Percentiles rank a stretch among this genome's conserved stretches.
Conservation (phyloP, 1,140 invertebrate genomes). For the Aphis gossypii region DNA sequence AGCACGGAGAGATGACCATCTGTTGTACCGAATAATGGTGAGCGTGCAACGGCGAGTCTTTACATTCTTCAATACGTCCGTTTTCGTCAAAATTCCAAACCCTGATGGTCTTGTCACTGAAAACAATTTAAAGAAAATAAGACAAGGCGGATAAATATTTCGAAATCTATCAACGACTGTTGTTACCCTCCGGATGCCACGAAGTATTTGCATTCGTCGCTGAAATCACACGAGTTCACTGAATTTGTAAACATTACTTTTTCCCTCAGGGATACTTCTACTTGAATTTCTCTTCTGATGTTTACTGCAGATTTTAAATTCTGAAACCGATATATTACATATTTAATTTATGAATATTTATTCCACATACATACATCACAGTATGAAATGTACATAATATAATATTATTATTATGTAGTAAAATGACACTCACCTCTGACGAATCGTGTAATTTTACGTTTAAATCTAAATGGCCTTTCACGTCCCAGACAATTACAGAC, state of each 20-base stretch:
- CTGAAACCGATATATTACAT: neutral
- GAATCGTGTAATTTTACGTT: neutral
- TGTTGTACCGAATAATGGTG: slow-evolving; percentile 73
- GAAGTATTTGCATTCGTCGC: neutral
- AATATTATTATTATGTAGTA: neutral
- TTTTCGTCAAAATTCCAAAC: slow-evolving; percentile 66
- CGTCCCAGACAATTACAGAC: slow-evolving; percentile 73
- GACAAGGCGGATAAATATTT: neutral
- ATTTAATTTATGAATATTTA: no score
- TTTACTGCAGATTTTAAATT: neutral
- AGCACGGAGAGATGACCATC: slow-evolving; percentile 73
- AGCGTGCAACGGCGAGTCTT: slow-evolving; percentile 65
- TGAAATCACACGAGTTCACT: slow-evolving; percentile 70
- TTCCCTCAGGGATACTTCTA: slow-evolving; percentile 66
- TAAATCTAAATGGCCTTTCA: slow-evolving; percentile 64
- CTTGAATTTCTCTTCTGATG: slow-evolving; percentile 49
- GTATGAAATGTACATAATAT: no score
- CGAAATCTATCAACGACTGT: no score
- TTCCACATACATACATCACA: no score
- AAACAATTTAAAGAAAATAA: slow-evolving; percentile 54
- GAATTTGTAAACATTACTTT: slow-evolving; percentile 66
- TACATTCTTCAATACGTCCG: slow-evolving; percentile 57
- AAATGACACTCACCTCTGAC: neutral
- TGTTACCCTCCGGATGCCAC: slow-evolving; percentile 28
- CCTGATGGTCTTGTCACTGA: slow-evolving; percentile 70